These are phyloP conservation scores for Chiloscyllium plagiosum DNA, from an alignment of 2,113 vertebrate genomes.

Conservation along the genomic window DNA sequence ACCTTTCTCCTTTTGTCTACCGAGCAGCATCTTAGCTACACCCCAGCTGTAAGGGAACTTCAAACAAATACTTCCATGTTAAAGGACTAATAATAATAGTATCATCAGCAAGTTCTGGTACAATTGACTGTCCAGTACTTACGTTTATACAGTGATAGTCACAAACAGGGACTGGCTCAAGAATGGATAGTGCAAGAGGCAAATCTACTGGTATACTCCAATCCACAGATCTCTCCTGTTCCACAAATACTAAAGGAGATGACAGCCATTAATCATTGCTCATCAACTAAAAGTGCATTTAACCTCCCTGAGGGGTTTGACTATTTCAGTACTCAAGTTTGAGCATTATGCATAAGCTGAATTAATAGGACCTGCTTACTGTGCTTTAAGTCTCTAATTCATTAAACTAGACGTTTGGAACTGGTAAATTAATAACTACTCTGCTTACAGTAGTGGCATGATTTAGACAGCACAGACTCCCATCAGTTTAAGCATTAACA, in stretches of 20 bases:
- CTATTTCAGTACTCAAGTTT: conserved; percentile 1
- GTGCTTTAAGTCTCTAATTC: background rate
- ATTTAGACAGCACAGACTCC: background rate
- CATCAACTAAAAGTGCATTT: conserved; percentile 31
- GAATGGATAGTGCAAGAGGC: background rate
- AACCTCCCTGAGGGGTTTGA: conserved; percentile 24
- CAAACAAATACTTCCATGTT: background rate
- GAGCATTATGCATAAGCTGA: background rate
- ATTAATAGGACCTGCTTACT: background rate
- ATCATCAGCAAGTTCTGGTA: background rate
- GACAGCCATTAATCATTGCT: background rate
- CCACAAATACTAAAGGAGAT: background rate
- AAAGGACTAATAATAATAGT: background rate
- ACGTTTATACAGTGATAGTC: background rate
- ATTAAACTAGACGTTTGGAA: background rate
- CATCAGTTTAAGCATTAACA: background rate
- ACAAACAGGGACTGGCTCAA: background rate
- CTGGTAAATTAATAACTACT: background rate
- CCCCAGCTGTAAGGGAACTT: no score
- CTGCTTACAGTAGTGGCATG: background rate
- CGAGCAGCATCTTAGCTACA: background rate
- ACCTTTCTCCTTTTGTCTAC: background rate
- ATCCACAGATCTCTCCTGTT: background rate
- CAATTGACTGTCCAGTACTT: background rate
- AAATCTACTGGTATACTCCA: background rate